Evolutionary conservation across 2,113 vertebrate species (phyloP), one percentile per base, ranked within the genome.

Genomic region (Vidua macroura): DNA sequence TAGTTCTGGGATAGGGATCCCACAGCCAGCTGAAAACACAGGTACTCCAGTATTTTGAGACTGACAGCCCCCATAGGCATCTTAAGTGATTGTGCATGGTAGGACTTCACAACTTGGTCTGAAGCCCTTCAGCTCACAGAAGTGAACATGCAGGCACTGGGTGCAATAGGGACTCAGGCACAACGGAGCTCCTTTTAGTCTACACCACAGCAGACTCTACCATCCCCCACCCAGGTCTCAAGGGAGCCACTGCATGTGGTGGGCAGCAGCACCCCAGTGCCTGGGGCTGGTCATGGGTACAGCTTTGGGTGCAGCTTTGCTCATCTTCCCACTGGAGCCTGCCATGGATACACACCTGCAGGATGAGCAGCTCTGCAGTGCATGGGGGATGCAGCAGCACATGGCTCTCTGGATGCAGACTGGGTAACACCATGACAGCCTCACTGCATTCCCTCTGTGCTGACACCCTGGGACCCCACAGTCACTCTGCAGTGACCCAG

Each of bases 121-220:
- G 33, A 90, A 83, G 33, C 14, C 8, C 19, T 25, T 8, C 52
- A 51, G 23, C 11, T 33, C 58, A 31, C 46, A 35, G 25, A 60
- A 80, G 27, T 12, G 10, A 62, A 23, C 31, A 55, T 31, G 44
- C 17, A 41, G 46, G 67, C 7, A 6, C 23, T 21, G n/a, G 13
- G 18, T 66, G 22, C 51, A 59, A 4, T 6, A 66, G 0, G 1
- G 56, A 43, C 39, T 46, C 9, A 4, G 37, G 37, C 1, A 15
- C 78, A 27, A 24, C 1, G 13, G 48, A 85, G 8, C n/a, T 83
- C 51, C 55, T 72, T n/a, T 28, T 25, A 37, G 20, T 10, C 69
- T 80, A 13, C 7, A 16, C n/a, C 48, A 17, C 25, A 60, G 31
- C 31, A 75, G 35, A 44, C 10, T 19, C 15, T 28, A 37, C 37